Percentiles rank a stretch among this genome's conserved stretches.
phyloP scores from a whole-genome alignment of 2,113 vertebrate genomes.

The Pedionomus torquatus region DNA sequence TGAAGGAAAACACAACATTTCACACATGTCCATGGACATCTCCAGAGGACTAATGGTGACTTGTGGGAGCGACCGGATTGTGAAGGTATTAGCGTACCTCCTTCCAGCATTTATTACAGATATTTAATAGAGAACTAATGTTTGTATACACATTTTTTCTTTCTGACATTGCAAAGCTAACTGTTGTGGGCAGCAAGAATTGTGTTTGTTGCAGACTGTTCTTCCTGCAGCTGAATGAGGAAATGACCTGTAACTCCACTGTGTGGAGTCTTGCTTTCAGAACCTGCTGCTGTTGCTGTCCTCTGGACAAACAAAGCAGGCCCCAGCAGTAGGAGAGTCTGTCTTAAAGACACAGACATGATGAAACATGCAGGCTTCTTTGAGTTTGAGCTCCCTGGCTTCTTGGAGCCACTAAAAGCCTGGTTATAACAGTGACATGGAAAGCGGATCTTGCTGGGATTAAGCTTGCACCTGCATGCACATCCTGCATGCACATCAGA shows the following conservation, averaged over 20 bases:
- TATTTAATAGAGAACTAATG: not conserved
- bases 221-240: not conserved
- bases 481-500: not conserved
- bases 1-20: slow-evolving; percentile 97
- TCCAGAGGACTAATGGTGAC: slow-evolving; percentile 96
- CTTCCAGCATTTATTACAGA: not conserved
- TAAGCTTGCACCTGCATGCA: not conserved
- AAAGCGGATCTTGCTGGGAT: not conserved
- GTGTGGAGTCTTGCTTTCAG: not conserved
- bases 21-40: slow-evolving; percentile 94
- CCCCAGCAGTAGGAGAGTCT: not conserved
- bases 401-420: not conserved
- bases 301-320: not conserved
- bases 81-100: slow-evolving; percentile 83
- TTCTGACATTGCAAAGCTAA: not conserved
- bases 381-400: not conserved
- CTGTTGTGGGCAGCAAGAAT: not conserved
- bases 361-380: not conserved
- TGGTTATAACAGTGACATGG: not conserved
- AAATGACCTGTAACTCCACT: not conserved
- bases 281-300: not conserved
- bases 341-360: not conserved
- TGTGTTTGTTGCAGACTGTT: not conserved
- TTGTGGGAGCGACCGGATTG: slow-evolving; percentile 91
- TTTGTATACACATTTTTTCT: not conserved